phyloP scores from a whole-genome alignment of 1,140 invertebrate genomes.

The Drosophila teissieri region DNA sequence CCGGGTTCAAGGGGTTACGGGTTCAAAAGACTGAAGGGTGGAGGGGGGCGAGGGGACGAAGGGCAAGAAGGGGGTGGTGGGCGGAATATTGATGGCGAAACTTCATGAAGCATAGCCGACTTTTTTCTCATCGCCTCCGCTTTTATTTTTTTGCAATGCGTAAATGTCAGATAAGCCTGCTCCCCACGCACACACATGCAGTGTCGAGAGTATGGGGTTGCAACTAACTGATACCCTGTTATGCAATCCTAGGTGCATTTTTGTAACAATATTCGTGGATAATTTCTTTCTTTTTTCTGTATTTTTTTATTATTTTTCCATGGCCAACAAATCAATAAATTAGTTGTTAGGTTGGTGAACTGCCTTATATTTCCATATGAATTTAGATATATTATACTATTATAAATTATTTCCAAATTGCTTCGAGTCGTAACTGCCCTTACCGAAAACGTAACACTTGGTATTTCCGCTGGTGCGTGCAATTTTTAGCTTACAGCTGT shows the following conservation, averaged over 20 bases:
- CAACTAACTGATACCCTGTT: slow-evolving; percentile 1
- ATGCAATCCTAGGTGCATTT: too few relatives aligned
- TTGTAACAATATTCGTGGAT: not conserved
- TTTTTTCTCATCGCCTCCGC: slow-evolving; percentile 28
- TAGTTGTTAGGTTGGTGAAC: too few relatives aligned
- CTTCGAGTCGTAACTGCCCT: not conserved
- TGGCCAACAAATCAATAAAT: too few relatives aligned
- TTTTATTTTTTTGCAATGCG: slow-evolving; percentile 59
- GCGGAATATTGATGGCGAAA: slow-evolving; percentile 73
- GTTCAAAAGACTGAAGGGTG: not conserved
- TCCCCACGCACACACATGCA: slow-evolving; percentile 8
- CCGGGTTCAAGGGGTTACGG: slow-evolving; percentile 12
- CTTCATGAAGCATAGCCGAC: slow-evolving; percentile 73
- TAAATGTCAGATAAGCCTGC: slow-evolving; percentile 66
- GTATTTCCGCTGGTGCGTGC: slow-evolving; percentile 46
- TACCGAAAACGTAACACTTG: not conserved
- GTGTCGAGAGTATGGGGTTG: too few relatives aligned
- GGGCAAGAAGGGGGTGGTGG: not conserved
- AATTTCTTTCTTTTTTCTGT: too few relatives aligned
- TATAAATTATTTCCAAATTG: too few relatives aligned
- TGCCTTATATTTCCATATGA: too few relatives aligned
- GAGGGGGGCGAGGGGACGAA: not conserved
- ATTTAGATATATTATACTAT: too few relatives aligned
- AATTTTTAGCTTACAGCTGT: slow-evolving; percentile 59
- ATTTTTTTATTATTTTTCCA: not conserved